Percentiles rank a stretch among this genome's conserved stretches.
phyloP scores from a whole-genome alignment of 2,888 invertebrate genomes.

The Brachyopa scutellaris region DNA sequence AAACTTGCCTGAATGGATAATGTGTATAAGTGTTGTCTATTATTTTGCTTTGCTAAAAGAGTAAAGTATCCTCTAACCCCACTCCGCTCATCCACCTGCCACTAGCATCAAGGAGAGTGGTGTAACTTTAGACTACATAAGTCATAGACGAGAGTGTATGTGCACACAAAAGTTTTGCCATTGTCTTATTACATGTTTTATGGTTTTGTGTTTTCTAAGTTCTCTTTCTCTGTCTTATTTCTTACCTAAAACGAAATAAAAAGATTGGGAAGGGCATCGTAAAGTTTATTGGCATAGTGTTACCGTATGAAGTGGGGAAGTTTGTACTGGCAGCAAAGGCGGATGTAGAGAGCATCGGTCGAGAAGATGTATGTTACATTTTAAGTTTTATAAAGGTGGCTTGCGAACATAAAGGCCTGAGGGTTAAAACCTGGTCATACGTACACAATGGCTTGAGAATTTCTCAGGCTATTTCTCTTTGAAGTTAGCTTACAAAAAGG shows the following conservation, averaged over 20 bases:
- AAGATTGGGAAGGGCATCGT: conserved; percentile 9
- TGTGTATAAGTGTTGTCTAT: conserved; percentile 53
- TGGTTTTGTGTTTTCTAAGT: conserved; percentile 23
- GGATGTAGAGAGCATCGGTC: too few relatives aligned
- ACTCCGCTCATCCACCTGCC: neutral
- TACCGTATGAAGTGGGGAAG: neutral
- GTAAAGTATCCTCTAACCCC: neutral
- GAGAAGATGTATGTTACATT: too few relatives aligned
- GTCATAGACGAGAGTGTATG: conserved; percentile 59
- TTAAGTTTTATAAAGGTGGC: too few relatives aligned
- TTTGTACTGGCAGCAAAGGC: too few relatives aligned
- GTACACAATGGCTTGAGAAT: too few relatives aligned
- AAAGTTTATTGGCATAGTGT: conserved; percentile 24
- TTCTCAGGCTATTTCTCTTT: too few relatives aligned
- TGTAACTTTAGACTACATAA: conserved; percentile 59
- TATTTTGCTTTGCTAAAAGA: conserved; percentile 9
- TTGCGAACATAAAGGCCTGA: too few relatives aligned
- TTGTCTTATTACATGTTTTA: conserved; percentile 63
- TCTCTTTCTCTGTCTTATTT: too few relatives aligned
- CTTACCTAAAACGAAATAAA: too few relatives aligned
- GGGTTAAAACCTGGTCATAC: too few relatives aligned
- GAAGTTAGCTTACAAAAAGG: too few relatives aligned
- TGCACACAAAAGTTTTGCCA: conserved; percentile 47
- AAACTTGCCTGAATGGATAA: conserved; percentile 58
- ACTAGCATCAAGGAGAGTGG: neutral